phyloP scores from a whole-genome alignment of 2,888 invertebrate genomes.

The Stictocephala bisonia region DNA sequence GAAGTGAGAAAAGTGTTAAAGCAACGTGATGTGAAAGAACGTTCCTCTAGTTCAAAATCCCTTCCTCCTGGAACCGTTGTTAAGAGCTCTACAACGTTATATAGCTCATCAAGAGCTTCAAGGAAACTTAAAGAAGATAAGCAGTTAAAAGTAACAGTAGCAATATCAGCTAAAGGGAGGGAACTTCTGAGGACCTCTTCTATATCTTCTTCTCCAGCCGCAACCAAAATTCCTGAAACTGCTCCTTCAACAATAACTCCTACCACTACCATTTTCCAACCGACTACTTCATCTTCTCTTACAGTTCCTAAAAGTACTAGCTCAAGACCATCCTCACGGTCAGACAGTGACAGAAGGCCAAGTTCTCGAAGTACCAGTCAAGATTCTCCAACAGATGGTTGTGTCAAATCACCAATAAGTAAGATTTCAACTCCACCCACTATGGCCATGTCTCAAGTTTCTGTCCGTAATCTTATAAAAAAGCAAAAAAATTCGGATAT shows the following conservation, averaged over 20 bases:
- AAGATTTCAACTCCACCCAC: slow-evolving; percentile 34
- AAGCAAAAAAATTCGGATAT: slow-evolving; percentile 40
- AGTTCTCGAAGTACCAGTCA: slow-evolving; percentile 24
- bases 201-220: slow-evolving; percentile 45
- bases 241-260: neutral
- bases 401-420: slow-evolving; percentile 11
- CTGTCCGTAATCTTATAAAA: slow-evolving; percentile 27
- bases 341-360: slow-evolving; percentile 42
- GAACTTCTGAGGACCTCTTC: slow-evolving; percentile 62
- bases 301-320: slow-evolving; percentile 7
- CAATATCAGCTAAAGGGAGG: slow-evolving; percentile 63
- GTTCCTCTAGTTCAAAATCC: slow-evolving; percentile 26
- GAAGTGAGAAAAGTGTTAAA: slow-evolving; percentile 69
- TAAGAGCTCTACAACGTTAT: slow-evolving; percentile 65
- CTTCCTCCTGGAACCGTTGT: slow-evolving; percentile 62
- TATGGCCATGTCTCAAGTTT: slow-evolving; percentile 22
- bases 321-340: slow-evolving; percentile 22
- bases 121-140: slow-evolving; percentile 63
- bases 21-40: slow-evolving; percentile 51
- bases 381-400: slow-evolving; percentile 7
- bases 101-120: slow-evolving; percentile 61
- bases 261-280: neutral
- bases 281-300: neutral
- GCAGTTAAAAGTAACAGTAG: slow-evolving; percentile 65
- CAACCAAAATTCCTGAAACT: slow-evolving; percentile 36